Percentiles rank a stretch among this genome's conserved stretches.
phyloP scores from a whole-genome alignment of 2,113 vertebrate genomes.

The Tringa solitaria region DNA sequence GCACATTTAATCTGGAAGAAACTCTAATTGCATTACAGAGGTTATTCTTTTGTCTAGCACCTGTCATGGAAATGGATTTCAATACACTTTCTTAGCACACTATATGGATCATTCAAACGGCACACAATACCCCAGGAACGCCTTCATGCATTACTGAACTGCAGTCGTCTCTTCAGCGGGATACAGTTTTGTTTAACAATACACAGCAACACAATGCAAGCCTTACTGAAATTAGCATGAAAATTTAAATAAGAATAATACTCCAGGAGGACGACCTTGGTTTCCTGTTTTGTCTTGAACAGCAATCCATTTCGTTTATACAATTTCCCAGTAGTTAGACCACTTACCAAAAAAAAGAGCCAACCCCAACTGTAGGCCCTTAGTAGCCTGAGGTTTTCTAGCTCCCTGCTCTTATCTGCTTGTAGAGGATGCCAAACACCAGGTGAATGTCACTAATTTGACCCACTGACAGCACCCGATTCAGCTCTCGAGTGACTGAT shows the following conservation, averaged over 20 bases:
- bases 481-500: background rate
- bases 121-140: background rate
- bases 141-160: background rate
- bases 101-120: background rate
- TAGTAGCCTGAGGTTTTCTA: background rate
- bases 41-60: slow-evolving; percentile 6
- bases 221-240: background rate
- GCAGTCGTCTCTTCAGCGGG: background rate
- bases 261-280: background rate
- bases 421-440: background rate
- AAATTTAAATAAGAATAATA: background rate
- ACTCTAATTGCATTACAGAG: background rate
- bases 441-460: background rate
- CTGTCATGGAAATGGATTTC: background rate
- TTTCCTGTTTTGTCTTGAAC: background rate
- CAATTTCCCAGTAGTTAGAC: background rate
- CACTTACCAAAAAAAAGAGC: background rate
- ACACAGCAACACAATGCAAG: background rate
- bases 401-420: background rate
- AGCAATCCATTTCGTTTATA: background rate
- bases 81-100: background rate
- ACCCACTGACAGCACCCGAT: background rate
- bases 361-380: background rate
- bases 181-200: background rate
- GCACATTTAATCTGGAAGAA: background rate